phyloP scores from a whole-genome alignment of 2,888 invertebrate species.

The Pogonocherus hispidulus region DNA sequence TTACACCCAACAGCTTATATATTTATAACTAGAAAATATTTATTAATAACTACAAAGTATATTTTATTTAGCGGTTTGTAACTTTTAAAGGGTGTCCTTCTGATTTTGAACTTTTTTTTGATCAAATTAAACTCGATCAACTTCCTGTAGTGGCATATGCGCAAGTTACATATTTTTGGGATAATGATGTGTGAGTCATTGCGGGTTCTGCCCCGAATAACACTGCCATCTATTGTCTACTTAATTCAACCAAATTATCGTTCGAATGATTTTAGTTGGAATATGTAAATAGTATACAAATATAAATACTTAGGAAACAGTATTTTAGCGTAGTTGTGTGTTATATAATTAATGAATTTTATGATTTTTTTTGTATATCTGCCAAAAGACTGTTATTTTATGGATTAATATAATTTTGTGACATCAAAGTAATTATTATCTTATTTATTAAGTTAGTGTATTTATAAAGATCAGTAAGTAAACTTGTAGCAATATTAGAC shows the following conservation, averaged over 20 bases:
- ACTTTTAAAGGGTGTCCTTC: too few relatives aligned
- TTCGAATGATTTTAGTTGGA: conserved; percentile 18
- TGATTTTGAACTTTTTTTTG: too few relatives aligned
- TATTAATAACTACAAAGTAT: too few relatives aligned
- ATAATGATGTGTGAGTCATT: too few relatives aligned
- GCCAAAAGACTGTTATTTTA: conserved; percentile 67
- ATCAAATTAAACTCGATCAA: too few relatives aligned
- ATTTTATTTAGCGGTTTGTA: too few relatives aligned
- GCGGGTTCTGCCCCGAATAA: conserved; percentile 4
- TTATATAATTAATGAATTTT: conserved; percentile 49
- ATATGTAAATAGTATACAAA: conserved; percentile 45
- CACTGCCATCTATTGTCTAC: conserved; percentile 6
- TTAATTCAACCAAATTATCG: conserved; percentile 26
- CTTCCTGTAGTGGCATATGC: too few relatives aligned
- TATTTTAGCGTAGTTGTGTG: conserved; percentile 50
- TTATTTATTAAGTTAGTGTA: conserved; percentile 52
- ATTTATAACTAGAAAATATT: too few relatives aligned
- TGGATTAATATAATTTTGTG: conserved; percentile 52
- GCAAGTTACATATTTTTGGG: too few relatives aligned
- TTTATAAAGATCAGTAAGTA: conserved; percentile 49
- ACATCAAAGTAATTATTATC: conserved; percentile 33
- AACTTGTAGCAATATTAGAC: conserved; percentile 62
- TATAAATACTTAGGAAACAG: conserved; percentile 50
- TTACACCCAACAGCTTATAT: too few relatives aligned
- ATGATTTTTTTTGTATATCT: conserved; percentile 63